Evolutionary conservation across 92 coral and sea anemone species (phyloP).

Genomic region (Palythoa heliodiscus): DNA sequence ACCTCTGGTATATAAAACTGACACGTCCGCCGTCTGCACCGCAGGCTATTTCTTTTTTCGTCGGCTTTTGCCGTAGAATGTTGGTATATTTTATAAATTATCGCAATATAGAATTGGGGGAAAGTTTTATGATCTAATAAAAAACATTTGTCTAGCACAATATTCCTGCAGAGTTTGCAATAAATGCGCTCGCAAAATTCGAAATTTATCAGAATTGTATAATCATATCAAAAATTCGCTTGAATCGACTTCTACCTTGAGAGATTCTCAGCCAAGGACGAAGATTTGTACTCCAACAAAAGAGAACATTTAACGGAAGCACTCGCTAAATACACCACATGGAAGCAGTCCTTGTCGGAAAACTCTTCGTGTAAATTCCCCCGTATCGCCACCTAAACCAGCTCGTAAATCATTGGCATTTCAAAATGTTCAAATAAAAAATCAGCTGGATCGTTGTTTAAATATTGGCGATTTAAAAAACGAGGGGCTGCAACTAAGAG

Average conservation of each 20-base stretch:
- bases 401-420: slow-evolving; percentile 12
- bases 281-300: slow-evolving; percentile 12
- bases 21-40: no score
- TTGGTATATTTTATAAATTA: no score
- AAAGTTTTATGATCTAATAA: no score
- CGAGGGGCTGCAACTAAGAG: slow-evolving; percentile 39
- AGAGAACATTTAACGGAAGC: slow-evolving; percentile 19
- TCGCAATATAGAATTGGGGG: no score
- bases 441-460: not conserved
- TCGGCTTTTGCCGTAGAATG: no score
- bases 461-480: slow-evolving; percentile 42
- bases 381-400: slow-evolving; percentile 1
- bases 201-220: not conserved
- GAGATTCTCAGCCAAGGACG: slow-evolving; percentile 17
- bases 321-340: slow-evolving; percentile 8
- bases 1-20: no score
- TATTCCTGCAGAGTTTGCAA: not conserved
- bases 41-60: no score
- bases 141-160: no score
- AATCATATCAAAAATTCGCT: not conserved
- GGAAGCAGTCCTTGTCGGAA: slow-evolving; percentile 20
- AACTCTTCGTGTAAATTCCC: slow-evolving; percentile 21
- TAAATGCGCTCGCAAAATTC: slow-evolving; percentile 24
- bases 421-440: not conserved
- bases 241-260: slow-evolving; percentile 16